Percentiles rank a stretch among this genome's conserved stretches.
Conservation (phyloP, 1,140 invertebrate genomes). For the Calliopsis andreniformis region DNA sequence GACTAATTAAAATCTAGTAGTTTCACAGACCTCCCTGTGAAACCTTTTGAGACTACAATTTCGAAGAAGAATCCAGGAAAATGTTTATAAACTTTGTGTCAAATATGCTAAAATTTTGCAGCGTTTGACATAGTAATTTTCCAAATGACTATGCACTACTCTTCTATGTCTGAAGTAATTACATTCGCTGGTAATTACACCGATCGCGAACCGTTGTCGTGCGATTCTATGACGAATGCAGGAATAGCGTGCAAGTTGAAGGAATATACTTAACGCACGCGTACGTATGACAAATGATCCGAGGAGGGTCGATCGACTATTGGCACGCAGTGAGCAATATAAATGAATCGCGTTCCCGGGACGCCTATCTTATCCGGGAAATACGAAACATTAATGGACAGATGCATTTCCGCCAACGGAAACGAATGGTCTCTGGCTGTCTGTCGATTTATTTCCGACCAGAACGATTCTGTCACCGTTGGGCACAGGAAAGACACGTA, state of each 20-base stretch:
- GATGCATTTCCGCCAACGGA: slow-evolving; percentile 76
- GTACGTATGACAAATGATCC: slow-evolving; percentile 76
- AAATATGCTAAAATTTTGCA: too few species aligned
- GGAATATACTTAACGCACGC: slow-evolving; percentile 34
- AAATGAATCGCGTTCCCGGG: slow-evolving; percentile 77
- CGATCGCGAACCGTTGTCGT: slow-evolving; percentile 20
- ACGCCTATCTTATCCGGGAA: slow-evolving; percentile 73
- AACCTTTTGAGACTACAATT: too few species aligned
- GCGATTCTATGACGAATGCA: slow-evolving; percentile 57
- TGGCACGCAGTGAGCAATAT: slow-evolving; percentile 75
- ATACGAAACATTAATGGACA: slow-evolving; percentile 79
- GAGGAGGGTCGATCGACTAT: slow-evolving; percentile 76
- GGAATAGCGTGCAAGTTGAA: slow-evolving; percentile 31
- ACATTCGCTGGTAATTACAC: slow-evolving; percentile 34
- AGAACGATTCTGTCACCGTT: slow-evolving; percentile 70
- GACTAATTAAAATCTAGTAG: too few species aligned
- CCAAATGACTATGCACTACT: not conserved
- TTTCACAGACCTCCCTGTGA: too few species aligned
- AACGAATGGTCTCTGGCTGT: slow-evolving; percentile 73
- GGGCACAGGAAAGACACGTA: slow-evolving; percentile 51
- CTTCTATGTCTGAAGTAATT: slow-evolving; percentile 34
- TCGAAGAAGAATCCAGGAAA: too few species aligned
- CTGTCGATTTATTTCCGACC: slow-evolving; percentile 76
- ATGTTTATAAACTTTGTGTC: too few species aligned
- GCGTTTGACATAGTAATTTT: not conserved